phyloP scores from a whole-genome alignment of 1,140 invertebrate species.

The Lucilia sericata region DNA sequence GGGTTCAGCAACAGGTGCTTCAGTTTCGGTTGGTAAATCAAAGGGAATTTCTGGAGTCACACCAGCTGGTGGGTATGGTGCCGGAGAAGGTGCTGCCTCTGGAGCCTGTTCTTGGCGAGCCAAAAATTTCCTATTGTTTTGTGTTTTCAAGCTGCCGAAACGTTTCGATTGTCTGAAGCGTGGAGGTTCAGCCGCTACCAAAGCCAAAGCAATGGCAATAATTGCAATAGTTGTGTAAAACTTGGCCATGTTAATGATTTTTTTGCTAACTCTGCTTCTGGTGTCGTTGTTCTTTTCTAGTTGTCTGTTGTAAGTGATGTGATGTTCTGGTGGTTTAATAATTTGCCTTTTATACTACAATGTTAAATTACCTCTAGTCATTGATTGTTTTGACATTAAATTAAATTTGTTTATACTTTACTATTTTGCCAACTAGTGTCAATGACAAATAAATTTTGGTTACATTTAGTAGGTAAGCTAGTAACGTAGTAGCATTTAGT shows the following conservation, averaged over 20 bases:
- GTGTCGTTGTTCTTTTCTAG: slow-evolving; percentile 13
- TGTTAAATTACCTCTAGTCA: neutral
- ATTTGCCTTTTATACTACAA: slow-evolving; percentile 9
- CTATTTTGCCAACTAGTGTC: slow-evolving; percentile 1
- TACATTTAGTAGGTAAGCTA: slow-evolving; percentile 2
- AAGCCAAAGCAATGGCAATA: slow-evolving; percentile 55
- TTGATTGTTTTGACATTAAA: slow-evolving; percentile 17
- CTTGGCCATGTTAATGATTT: slow-evolving; percentile 45
- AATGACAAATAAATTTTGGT: slow-evolving; percentile 41
- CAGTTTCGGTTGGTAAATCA: slow-evolving; percentile 61
- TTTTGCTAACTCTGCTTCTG: neutral
- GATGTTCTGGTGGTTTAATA: neutral
- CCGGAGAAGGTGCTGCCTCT: slow-evolving; percentile 51
- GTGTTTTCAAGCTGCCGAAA: slow-evolving; percentile 53
- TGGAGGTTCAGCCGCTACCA: slow-evolving; percentile 46
- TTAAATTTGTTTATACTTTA: slow-evolving; percentile 5
- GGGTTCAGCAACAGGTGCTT: slow-evolving; percentile 53
- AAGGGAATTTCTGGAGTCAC: slow-evolving; percentile 61
- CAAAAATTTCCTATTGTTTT: slow-evolving; percentile 50
- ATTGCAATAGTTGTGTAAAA: slow-evolving; percentile 34
- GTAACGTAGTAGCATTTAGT: neutral
- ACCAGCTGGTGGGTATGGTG: slow-evolving; percentile 61
- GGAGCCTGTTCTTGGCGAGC: slow-evolving; percentile 50
- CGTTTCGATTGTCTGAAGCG: slow-evolving; percentile 55
- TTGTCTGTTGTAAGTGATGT: slow-evolving; percentile 12